Conservation (phyloP, 1,140 invertebrate species). For the Camponotus vicinus region DNA sequence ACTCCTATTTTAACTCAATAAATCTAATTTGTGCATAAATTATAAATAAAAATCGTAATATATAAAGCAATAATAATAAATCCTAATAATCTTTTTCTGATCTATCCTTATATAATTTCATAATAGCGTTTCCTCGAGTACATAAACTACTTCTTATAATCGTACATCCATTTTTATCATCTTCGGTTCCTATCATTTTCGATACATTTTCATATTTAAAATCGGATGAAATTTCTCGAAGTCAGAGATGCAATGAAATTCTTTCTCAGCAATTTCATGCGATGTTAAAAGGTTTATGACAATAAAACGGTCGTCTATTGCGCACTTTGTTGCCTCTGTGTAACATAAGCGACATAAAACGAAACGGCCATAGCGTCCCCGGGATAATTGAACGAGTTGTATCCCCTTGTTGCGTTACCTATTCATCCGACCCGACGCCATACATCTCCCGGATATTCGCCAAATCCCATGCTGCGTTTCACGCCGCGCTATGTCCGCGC, state of each 20-base stretch:
- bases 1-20: too few relatives aligned
- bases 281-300: conserved; percentile 10
- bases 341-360: conserved; percentile 31
- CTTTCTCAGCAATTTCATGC: not conserved
- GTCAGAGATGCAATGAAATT: not conserved
- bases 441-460: conserved; percentile 31
- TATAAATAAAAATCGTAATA: too few relatives aligned
- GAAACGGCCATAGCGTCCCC: not conserved
- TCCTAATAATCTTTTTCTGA: too few relatives aligned
- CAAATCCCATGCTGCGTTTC: conserved; percentile 6
- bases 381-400: conserved; percentile 44
- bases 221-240: not conserved
- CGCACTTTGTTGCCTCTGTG: conserved; percentile 1
- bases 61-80: too few relatives aligned
- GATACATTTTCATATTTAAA: not conserved
- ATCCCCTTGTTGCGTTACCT: conserved; percentile 33
- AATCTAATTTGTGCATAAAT: too few relatives aligned
- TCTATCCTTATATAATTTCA: too few relatives aligned
- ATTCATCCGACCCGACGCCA: conserved; percentile 22
- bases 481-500: not conserved
- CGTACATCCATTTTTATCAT: not conserved
- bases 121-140: not conserved
- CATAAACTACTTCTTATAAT: too few relatives aligned
- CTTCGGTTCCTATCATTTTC: not conserved
- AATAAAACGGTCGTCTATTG: not conserved